Base-by-base conservation (phyloP, 2,797 vertebrate genomes). In the Phoeniculus purpureus region DNA sequence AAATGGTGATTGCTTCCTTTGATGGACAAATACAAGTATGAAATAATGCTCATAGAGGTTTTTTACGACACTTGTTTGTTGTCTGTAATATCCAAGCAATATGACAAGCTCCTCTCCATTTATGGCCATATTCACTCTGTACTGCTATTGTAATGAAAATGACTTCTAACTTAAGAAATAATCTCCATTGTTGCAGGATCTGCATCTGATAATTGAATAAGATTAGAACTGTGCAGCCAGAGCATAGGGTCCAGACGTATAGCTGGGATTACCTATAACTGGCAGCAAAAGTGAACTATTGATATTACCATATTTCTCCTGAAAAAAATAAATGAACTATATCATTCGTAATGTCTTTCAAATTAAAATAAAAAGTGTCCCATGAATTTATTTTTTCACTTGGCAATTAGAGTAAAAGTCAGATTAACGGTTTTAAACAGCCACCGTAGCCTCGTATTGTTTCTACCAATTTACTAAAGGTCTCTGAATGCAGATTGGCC, bases 81-180 rank as follows among this genome's bases (percentile, higher is more conserved):
- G 50, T 48, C 25, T 68, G 25, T n/a, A 45, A 45, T 76, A 70
- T 61, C 56, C 61, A 80, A 74, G 27, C 8, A 73, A 83, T 68
- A 15, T 56, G 90, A 43, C 66, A 86, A 85, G 23, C 9, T 72
- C 4, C 6, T 91, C 54, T 84, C 22, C 29, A 31, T 75, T 77
- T n/a, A 22, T 73, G 64, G 48, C 66, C 73, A 56, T 77, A 37
- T 81, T 97, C 86, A 77, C 10, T 55, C 11, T 60, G 4, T 61
- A 85, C 62, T 90, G 18, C 56, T 92, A 87, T 93, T 96, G 95
- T 94, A 90, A 88, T 95, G 80, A 78, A 96, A 97, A 95, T 94
- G 32, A 81, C 48, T 96, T 96, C 80, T 48, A 85, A 67, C 50
- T 95, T 91, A 91, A 94, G 80, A 85, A 82, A 65, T 73, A 54